A percentile compares a stretch with the other conserved stretches of the same genome.
Evolutionary conservation across 2,113 vertebrate species (phyloP).

Genomic region (Pimephales promelas): DNA sequence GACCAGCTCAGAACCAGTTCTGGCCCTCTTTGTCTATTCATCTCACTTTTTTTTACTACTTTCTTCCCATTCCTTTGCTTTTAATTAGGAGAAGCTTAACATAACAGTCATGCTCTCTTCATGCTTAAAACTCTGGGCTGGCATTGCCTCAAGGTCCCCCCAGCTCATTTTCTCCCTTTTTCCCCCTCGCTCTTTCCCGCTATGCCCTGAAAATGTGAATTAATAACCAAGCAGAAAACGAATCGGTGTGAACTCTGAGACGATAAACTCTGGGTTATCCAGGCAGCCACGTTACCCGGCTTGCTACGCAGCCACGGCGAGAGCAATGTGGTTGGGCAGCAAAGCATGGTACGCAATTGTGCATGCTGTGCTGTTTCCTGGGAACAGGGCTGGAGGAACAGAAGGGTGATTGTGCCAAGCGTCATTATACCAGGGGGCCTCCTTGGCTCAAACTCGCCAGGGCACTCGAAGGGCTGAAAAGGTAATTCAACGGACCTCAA

Average conservation of each 20-base stretch:
- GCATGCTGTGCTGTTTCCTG: slow-evolving; percentile 81
- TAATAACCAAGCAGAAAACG: slow-evolving; percentile 19
- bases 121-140: slow-evolving; percentile 54
- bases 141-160: slow-evolving; percentile 59
- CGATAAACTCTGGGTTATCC: slow-evolving; percentile 29
- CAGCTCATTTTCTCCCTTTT: slow-evolving; percentile 23
- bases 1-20: slow-evolving; percentile 78
- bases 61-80: slow-evolving; percentile 63
- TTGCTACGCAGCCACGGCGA: slow-evolving; percentile 64
- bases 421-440: slow-evolving; percentile 77
- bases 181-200: slow-evolving; percentile 9
- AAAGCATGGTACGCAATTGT: slow-evolving; percentile 79
- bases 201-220: slow-evolving; percentile 36
- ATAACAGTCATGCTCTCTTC: slow-evolving; percentile 63
- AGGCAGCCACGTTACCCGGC: slow-evolving; percentile 40
- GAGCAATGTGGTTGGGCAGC: slow-evolving; percentile 80
- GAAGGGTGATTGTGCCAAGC: slow-evolving; percentile 79
- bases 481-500: slow-evolving; percentile 76
- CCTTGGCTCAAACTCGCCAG: slow-evolving; percentile 68
- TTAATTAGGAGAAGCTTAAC: slow-evolving; percentile 70
- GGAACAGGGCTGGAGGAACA: slow-evolving; percentile 77
- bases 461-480: slow-evolving; percentile 79
- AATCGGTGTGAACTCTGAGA: slow-evolving; percentile 24
- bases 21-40: slow-evolving; percentile 65
- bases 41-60: slow-evolving; percentile 64